Evolutionary conservation across 2,888 invertebrate genomes (phyloP), one percentile per base, ranked within the genome.

Genomic region (Cecidostiba fungosa): DNA sequence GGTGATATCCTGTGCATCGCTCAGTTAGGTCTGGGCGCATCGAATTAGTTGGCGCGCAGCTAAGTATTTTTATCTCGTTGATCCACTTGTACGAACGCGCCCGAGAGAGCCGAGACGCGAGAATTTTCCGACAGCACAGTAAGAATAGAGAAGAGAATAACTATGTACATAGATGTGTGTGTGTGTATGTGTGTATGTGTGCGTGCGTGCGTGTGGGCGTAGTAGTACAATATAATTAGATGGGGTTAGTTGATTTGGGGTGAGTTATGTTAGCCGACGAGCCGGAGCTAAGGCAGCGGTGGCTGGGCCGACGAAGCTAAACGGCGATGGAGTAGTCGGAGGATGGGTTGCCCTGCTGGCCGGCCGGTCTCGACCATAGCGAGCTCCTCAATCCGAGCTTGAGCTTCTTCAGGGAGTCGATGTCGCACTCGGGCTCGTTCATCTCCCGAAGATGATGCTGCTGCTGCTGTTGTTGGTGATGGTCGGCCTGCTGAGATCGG

Each of bases 261-360:
- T 47, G 29, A 70, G 70, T 19, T 36, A 26, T 36, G 19, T 78
- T 16, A 62, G 77, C n/a, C 47, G 84, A 23, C 23, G 39, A 26
- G 77, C 32, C 66, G 39, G 66, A 76, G 69, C 77, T 73, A 36
- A 82, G 81, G 59, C 74, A 66, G 69, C 79, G 59, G 59, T 39
- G 72, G 1, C 73, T 14, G 76, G 32, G 77, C 29, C 72, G 82
- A 16, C 36, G 80, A 66, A 74, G 91, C 95, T 95, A 96, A 93
- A 96, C 96, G 88, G 96, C 96, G 94, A 96, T 96, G 86, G 96
- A 96, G 92, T 96, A 96, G 93, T 96, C 96, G 89, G 96, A 96
- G 90, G 96, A 95, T 89, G 95, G 95, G 90, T 94, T 95, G 88
- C 94, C 70, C 78, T 85, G 87, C 32, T 87, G 87, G 19, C 74